These are phyloP conservation scores for Callorhinus ursinus DNA, from an alignment of 2,113 vertebrate genomes.

Conservation along the genomic window DNA sequence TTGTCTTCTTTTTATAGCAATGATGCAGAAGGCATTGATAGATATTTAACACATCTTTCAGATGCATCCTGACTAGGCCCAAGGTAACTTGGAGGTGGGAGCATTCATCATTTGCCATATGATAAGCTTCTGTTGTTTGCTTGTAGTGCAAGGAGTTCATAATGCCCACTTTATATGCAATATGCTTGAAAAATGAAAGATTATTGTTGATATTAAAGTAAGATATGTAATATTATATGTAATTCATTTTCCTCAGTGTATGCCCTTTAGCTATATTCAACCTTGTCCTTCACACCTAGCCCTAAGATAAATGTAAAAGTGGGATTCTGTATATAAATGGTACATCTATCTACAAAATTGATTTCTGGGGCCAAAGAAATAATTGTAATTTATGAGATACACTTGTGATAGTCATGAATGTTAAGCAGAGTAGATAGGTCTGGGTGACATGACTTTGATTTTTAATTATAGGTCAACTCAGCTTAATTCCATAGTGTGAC, in stretches of 20 bases:
- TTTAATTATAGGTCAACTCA: slow-evolving; percentile 70
- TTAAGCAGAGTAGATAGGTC: slow-evolving; percentile 41
- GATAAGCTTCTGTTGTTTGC: slow-evolving; percentile 56
- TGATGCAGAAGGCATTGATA: slow-evolving; percentile 47
- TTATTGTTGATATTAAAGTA: slow-evolving; percentile 53
- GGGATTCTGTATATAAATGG: background rate
- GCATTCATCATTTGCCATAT: slow-evolving; percentile 47
- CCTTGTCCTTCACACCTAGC: slow-evolving; percentile 24
- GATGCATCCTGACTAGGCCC: background rate
- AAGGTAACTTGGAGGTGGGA: slow-evolving; percentile 57
- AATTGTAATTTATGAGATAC: slow-evolving; percentile 67
- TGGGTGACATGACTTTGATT: slow-evolving; percentile 63
- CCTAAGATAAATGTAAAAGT: slow-evolving; percentile 55
- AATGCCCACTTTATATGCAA: slow-evolving; percentile 59
- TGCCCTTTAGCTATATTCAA: background rate
- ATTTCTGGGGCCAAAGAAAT: slow-evolving; percentile 59
- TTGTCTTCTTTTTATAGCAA: slow-evolving; percentile 47
- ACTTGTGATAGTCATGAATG: slow-evolving; percentile 61
- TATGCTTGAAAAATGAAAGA: slow-evolving; percentile 63
- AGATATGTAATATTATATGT: slow-evolving; percentile 9
- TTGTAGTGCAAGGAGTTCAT: background rate
- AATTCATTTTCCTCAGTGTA: slow-evolving; percentile 31
- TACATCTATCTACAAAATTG: slow-evolving; percentile 33
- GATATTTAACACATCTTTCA: slow-evolving; percentile 48
- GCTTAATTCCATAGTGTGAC: slow-evolving; percentile 46